Base-by-base conservation (phyloP, 2,797 vertebrate species). In the Furcifer pardalis region DNA sequence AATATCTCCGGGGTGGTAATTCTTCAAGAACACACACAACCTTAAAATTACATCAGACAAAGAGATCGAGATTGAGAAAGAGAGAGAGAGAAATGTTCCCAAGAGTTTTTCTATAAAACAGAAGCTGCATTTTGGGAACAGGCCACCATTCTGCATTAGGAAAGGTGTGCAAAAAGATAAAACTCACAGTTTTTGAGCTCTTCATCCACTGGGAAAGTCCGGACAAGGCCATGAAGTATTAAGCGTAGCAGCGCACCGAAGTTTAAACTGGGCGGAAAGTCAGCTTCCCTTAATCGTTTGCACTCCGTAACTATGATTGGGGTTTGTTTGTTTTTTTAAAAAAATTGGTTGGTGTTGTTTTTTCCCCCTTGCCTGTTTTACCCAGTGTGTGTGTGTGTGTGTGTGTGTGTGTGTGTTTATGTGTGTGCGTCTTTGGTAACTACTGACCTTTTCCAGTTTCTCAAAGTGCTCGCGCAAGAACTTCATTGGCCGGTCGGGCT, bases 381-480 rank as follows among this genome's bases (percentile, higher is more conserved):
- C 85, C 52, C 81, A 35, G 2, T 0, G 0, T 56, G 72, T 84
- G 63, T 0, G 7, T n/a, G n/a, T n/a, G n/a, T n/a, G n/a, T n/a
- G n/a, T n/a, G n/a, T n/a, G n/a, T n/a, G n/a, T n/a, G n/a, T n/a
- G n/a, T n/a, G n/a, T n/a, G n/a, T n/a, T n/a, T n/a, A n/a, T n/a
- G n/a, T n/a, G n/a, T n/a, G n/a, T n/a, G n/a, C n/a, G n/a, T n/a
- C n/a, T 6, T 46, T 3, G 10, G 21, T 17, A 32, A 1, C 32
- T 84, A 94, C 97, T 94, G 90, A 99, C 98, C 98, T 99, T 98
- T 95, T 99, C 98, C 96, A 99, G 96, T 94, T 98, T 98, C 94
- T 99, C 98, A 87, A 99, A 99, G 96, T 99, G 97, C 88, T 99
- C 98, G 91, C 97, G 96, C 89, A 99, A 97, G 96, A 99, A 99